Base-by-base conservation (phyloP, 2,888 invertebrate genomes). In the Xanthia icteritia region DNA sequence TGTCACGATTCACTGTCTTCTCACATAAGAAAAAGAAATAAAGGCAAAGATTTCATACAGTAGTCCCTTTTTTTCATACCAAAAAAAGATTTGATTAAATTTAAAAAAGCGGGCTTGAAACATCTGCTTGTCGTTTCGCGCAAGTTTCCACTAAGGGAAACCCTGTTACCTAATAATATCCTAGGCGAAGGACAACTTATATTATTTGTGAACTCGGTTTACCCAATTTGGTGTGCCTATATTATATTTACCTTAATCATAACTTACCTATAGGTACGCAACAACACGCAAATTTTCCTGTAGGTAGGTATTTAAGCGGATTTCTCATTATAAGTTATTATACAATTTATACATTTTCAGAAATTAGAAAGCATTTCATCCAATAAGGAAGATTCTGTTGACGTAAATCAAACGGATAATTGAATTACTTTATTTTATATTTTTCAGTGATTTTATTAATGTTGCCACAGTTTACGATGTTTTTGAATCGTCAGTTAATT, bases 61-160 rank as follows among this genome's bases (percentile, higher is more conserved):
- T 36, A 27, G 36, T 60, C 63, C 51, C 42, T 70, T 76, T 66
- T 72, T 80, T 66, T 75, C 64, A 58, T 73, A 73, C n/a, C 70
- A 75, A 45, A 45, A 42, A 45, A 45, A 86, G 56, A 79, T 79
- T 84, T 84, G 79, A 84, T 86, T 86, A 84, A 86, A 86, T 84
- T 83, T 74, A 68, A 86, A 84, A 83, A 83, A 83, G 73, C 79
- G 54, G 63, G 23, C 64, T 31, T 58, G 86, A 60, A 84, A 76
- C 84, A 84, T 67, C 86, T 84, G 84, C 45, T 73, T 54, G 72
- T 54, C 86, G 83, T 83, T 73, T 67, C 54, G 79, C 58, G 54
- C 45, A 72, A 78, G 79, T 75, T 86, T 70, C 79, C 65, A 72
- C 83, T 72, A 69, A 83, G 63, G 69, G 58, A 78, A 63, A 64